phyloP scores from a whole-genome alignment of 1,140 invertebrate genomes.

The Lucilia cuprina region DNA sequence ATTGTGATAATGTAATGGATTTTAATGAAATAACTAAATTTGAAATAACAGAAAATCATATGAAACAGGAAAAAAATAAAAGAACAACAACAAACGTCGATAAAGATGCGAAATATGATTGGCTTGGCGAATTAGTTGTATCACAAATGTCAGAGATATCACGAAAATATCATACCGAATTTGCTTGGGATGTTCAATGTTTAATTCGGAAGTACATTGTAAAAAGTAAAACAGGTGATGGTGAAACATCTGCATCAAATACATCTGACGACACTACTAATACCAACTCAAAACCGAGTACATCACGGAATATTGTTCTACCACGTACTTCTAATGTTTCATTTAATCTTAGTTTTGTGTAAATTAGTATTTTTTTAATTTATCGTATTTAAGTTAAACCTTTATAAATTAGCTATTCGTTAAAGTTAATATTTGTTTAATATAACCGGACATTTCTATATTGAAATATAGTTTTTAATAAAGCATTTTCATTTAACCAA shows the following conservation, averaged over 20 bases:
- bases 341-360: background rate
- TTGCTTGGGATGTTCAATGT: conserved; percentile 4
- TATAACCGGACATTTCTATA: too few species aligned
- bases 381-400: too few species aligned
- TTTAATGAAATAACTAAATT: too few species aligned
- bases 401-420: too few species aligned
- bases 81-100: background rate
- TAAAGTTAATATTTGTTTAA: too few species aligned
- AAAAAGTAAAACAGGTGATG: background rate
- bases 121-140: background rate
- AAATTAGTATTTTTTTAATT: background rate
- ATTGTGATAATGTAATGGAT: too few species aligned
- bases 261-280: background rate
- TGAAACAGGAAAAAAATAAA: background rate
- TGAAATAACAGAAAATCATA: background rate
- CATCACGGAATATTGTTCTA: background rate
- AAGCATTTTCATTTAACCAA: too few species aligned
- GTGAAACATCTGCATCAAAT: too few species aligned
- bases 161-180: background rate
- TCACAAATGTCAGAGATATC: background rate
- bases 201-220: background rate
- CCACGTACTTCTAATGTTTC: background rate
- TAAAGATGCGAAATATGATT: background rate
- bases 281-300: too few species aligned
- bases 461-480: too few species aligned